phyloP scores from a whole-genome alignment of 1,140 invertebrate genomes.

The Halictus rubicundus region DNA sequence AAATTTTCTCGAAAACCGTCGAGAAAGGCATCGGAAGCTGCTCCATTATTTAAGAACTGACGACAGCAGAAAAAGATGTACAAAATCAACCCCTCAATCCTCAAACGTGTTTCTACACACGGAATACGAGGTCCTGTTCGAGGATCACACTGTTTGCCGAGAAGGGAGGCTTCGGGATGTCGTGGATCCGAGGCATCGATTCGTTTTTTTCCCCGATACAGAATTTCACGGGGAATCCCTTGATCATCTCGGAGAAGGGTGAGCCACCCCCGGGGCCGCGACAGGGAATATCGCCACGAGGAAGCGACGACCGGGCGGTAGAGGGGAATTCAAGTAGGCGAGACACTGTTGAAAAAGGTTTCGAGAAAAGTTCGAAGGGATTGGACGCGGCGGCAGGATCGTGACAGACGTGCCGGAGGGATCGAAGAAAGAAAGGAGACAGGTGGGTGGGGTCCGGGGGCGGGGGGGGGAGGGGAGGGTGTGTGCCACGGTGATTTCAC shows the following conservation, averaged over 20 bases:
- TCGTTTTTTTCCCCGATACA: not conserved
- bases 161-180: not conserved
- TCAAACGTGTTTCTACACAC: no score
- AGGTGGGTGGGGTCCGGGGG: constrained; percentile 44
- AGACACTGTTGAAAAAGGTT: constrained; percentile 19
- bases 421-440: constrained; percentile 43
- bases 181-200: not conserved
- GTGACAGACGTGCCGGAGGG: constrained; percentile 35
- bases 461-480: not conserved
- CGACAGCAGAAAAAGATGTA: no score
- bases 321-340: constrained; percentile 39
- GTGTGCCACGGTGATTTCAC: constrained; percentile 69
- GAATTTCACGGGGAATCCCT: not conserved
- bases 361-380: constrained; percentile 41
- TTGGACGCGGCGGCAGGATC: constrained; percentile 51
- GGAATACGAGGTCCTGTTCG: no score
- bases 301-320: not conserved
- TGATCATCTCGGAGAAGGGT: not conserved
- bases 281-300: not conserved
- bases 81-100: no score
- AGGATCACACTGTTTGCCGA: no score
- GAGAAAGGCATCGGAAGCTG: no score
- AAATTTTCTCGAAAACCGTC: no score
- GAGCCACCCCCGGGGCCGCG: not conserved
- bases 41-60: no score